Evolutionary conservation across 1,140 invertebrate species (phyloP), one percentile per base, ranked within the genome.

Genomic region (fruit fly (Drosophila melanogaster)): DNA sequence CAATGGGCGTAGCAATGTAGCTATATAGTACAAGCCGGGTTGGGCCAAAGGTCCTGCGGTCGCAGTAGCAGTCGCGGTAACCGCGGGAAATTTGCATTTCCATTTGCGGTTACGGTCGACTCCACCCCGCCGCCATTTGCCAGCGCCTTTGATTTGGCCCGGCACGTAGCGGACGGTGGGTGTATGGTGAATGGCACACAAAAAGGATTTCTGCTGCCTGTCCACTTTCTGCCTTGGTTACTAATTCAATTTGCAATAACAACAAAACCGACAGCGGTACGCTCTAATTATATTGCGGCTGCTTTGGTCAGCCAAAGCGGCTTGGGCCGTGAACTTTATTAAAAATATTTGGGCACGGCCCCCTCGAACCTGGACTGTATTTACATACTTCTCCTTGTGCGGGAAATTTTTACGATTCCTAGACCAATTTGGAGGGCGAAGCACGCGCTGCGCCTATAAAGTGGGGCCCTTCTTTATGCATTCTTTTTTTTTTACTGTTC

Each of bases 171-270:
- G 51, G 40, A 30, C 35, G 35, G 35, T 37, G 26, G 26, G 26
- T 37, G 35, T 4, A 37, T 26, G 26, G 26, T 26, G 26, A 37
- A 37, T 44, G 22, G 24, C 46, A 62, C 41, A 46, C 62, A 87
- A 89, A 87, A 89, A 73, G 79, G 84, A 89, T 89, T 89, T 87
- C 77, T 83, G 77, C 73, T 75, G 57, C 65, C 66, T 71, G 64
- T 81, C 78, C 62, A 75, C 75, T 72, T 84, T 76, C 57, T 79
- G 67, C 62, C 72, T 54, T 69, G 84, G 71, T 70, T 89, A 87
- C 84, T 87, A 89, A 89, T 87, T 87, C 83, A 87, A 87, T 87
- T 84, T 87, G 84, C 84, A 79, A 83, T 89, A 89, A 89, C 79
- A 81, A 77, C 65, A 79, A 72, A 57, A 60, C 50, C 40, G 62